Evolutionary conservation across 2,888 invertebrate genomes (phyloP), one percentile per base, ranked within the genome.

Genomic region (Eulithis prunata): DNA sequence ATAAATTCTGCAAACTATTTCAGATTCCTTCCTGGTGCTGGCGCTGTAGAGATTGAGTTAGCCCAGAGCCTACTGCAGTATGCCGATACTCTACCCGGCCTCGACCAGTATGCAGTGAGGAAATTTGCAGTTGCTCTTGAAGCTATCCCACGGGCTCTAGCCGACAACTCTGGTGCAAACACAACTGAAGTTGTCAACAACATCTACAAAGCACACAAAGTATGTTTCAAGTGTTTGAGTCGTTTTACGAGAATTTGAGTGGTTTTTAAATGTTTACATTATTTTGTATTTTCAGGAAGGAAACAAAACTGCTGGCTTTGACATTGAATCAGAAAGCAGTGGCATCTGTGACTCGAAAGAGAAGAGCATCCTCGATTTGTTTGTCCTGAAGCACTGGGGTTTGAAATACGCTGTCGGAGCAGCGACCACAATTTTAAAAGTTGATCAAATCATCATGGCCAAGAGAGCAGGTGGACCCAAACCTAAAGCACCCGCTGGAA

Each of bases 371-470:
- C 90, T 96, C 60, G 99, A 99, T 94, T 93, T 98, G 65, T 99
- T 95, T 85, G 85, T 96, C 53, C 94, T 96, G 36, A 99, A 99
- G 88, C 94, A 95, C 82, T 99, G 99, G 98, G 99, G 96, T 3
- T 91, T 99, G 62, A 98, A 99, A 86, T 98, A 99, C 90, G 99
- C 99, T 0, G 97, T 98, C 0, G 96, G 97, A 69, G 98, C 98
- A 1, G 98, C 99, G 0, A 95, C 96, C 69, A 99, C 99, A 0
- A 97, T 99, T 74, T 94, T 99, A 38, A 96, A 97, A 86, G 98
- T 99, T 36, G 98, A 99, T 91, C 98, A 99, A 93, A 99, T 99
- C 75, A 99, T 99, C 74, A 99, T 99, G 99, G 98, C 99, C 0
- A 99, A 99, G 92, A 95, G 97, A 78, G 98, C 99, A 13, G 99